These are phyloP conservation scores for Cristatella mucedo DNA, from an alignment of 2,888 invertebrate species.

Conservation along the genomic window DNA sequence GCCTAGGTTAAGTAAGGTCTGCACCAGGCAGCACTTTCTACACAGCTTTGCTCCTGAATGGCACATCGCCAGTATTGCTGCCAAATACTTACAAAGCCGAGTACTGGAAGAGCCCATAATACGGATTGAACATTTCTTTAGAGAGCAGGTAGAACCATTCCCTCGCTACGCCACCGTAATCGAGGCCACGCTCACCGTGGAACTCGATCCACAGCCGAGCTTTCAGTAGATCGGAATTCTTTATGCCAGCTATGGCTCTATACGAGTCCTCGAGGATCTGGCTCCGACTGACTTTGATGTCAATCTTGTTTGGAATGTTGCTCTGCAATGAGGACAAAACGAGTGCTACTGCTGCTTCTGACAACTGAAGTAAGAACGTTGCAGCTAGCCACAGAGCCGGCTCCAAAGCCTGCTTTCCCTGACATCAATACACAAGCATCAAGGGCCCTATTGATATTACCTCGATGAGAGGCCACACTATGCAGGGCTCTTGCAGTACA, in stretches of 20 bases:
- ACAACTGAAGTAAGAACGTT: neutral
- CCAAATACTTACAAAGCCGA: conserved; percentile 78
- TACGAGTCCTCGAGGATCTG: conserved; percentile 93
- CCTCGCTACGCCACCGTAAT: conserved; percentile 86
- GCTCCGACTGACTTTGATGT: conserved; percentile 71
- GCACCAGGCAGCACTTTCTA: too few relatives aligned
- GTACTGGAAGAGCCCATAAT: conserved; percentile 97
- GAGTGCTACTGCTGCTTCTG: neutral
- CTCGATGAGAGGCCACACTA: too few relatives aligned
- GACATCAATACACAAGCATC: too few relatives aligned
- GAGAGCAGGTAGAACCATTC: conserved; percentile 98
- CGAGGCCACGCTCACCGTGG: conserved; percentile 75
- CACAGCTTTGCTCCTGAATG: too few relatives aligned
- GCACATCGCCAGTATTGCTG: too few relatives aligned
- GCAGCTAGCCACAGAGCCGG: too few relatives aligned
- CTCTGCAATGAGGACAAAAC: conserved; percentile 45
- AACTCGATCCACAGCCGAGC: conserved; percentile 95
- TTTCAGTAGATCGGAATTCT: conserved; percentile 75
- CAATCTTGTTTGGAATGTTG: conserved; percentile 92
- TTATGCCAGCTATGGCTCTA: conserved; percentile 76
- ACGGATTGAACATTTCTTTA: conserved; percentile 99
- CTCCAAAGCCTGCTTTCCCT: too few relatives aligned
- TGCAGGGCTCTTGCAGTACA: too few relatives aligned
- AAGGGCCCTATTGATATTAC: too few relatives aligned
- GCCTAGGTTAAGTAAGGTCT: too few relatives aligned